Base-by-base conservation (phyloP, 2,888 invertebrate genomes). In the Periphyllus acericola region DNA sequence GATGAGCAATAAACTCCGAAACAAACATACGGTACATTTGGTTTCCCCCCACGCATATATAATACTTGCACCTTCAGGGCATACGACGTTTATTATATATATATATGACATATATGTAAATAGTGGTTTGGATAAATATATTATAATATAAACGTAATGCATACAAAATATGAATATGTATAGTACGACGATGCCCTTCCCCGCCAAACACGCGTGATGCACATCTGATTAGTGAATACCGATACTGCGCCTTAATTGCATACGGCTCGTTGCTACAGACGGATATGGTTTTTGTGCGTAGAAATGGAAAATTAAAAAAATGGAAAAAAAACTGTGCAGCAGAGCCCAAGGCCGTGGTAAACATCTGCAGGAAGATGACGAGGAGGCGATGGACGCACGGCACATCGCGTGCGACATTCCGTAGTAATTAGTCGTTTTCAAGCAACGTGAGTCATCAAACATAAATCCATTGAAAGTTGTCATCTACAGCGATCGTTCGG, bases 331-430 rank as follows among this genome's bases (percentile, higher is more conserved):
- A 25, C 25, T n/a, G 34, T n/a, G 34, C 1, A 34, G 36, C 11
- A 71, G 25, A 82, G 32, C 46, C 83, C 55, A 36, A 55, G 74
- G 36, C 29, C 29, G 55, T 32, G n/a, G 71, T 34, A 55, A 34
- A 34, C 25, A 34, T 34, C 72, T 72, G 14, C 8, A 2, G n/a
- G 29, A 29, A 46, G 11, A 14, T 29, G 29, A 25, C 68, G 68
- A 11, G 2, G 46, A 11, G 46, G 32, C 46, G 40, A 17, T 25
- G 25, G 4, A 32, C 21, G 11, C 46, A 52, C 36, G 46, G 52
- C 14, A n/a, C 19, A 25, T 46, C 1, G 55, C 79, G 34, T 32
- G 46, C 66, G 85, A 86, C 85, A 86, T 79, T 79, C 86, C 79
- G 21, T 75, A 21, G 83, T 36, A 74, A 74, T 83, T 80, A 60